Base-by-base conservation (phyloP, 1,140 invertebrate species). In the Araneus ventricosus region DNA sequence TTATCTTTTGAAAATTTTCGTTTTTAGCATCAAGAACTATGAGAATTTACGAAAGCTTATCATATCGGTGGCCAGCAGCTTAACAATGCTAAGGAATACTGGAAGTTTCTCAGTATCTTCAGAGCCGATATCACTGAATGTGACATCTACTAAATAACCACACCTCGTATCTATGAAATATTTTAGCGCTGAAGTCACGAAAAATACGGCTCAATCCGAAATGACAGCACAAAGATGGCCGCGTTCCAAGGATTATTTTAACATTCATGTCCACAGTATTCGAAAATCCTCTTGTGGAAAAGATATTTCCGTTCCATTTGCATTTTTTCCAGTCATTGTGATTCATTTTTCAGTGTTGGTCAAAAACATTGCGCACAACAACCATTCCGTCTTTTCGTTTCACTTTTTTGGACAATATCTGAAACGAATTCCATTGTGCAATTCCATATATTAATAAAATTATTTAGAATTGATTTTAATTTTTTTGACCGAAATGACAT, bases 241-340 rank as follows among this genome's bases (percentile, higher is more conserved):
- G 70, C 70, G 70, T 75, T 75, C 70, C 70, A 75, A 63, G 70
- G 4, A 75, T 75, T 75, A 20, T 34, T 75, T 75, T 75, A 75
- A 37, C 6, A 75, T 75, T 75, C 70, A 75, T 37, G 70, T 27
- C 70, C 34, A 63, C 59, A 75, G 70, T 75, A 75, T 75, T 20
- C 70, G 30, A 75, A 75, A 75, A 75, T 24, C 34, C 34, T 20
- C 17, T 37, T 75, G 22, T 22, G 22, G 70, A 75, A 34, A 75
- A 75, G 20, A 75, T 17, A 34, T 75, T 75, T 75, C 70, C 70
- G 70, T 75, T 75, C 70, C 70, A 75, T 75, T 75, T 75, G 70
- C 70, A 75, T 75, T 75, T 75, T 75, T 75, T 75, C 70, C 70
- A 75, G 30, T 75, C 70, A 75, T 75, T 75, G 70, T 30, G 70